These are phyloP conservation scores for Mastomys natalensis DNA, from an alignment of 2,113 vertebrate genomes.

Conservation along the genomic window DNA sequence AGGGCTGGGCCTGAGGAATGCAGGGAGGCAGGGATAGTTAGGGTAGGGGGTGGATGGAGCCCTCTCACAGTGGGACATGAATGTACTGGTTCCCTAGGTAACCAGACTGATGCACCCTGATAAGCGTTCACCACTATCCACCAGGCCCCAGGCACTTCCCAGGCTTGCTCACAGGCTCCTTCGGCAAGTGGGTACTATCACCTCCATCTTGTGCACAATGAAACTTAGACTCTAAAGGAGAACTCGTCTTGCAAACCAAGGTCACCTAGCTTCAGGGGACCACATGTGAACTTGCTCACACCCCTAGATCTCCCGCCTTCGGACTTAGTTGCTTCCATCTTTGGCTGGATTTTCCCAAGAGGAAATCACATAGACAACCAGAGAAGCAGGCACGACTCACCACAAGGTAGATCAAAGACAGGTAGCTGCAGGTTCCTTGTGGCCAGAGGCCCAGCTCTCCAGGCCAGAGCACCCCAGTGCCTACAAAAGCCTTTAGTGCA, in stretches of 20 bases:
- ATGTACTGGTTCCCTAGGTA: neutral
- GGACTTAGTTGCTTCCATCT: neutral
- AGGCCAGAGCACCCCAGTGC: neutral
- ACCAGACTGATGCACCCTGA: neutral
- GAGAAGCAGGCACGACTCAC: neutral
- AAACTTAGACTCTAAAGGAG: neutral
- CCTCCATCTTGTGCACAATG: neutral
- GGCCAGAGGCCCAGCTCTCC: neutral
- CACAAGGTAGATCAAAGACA: neutral
- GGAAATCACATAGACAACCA: neutral
- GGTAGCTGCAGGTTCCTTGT: neutral
- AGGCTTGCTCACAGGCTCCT: neutral
- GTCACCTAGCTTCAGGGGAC: neutral
- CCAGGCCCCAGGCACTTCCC: no score
- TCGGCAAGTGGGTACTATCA: accelerated
- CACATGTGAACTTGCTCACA: accelerated
- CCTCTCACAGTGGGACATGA: neutral
- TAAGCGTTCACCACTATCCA: neutral
- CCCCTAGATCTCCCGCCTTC: neutral
- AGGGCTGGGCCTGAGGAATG: neutral
- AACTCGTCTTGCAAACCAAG: neutral
- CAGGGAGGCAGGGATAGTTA: neutral
- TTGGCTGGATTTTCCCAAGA: neutral
- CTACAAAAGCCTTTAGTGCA: neutral
- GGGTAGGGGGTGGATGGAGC: neutral